Evolutionary conservation across 2,113 vertebrate genomes (phyloP).

Genomic region (Canis aureus): DNA sequence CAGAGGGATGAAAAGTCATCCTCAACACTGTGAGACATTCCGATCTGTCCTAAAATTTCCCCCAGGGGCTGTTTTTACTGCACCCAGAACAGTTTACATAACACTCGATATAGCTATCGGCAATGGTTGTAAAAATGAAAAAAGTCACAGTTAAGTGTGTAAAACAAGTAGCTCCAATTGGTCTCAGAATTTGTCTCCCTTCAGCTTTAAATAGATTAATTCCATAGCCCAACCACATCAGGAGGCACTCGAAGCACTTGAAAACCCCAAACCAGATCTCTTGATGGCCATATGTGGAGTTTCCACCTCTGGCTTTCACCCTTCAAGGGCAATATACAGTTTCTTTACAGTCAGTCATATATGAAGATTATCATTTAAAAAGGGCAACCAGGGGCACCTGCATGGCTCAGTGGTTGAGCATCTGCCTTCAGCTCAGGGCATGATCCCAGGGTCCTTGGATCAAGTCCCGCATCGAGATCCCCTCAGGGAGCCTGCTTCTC

Average conservation of each 20-base stretch:
- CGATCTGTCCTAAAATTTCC: background rate
- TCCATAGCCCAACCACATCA: slow-evolving; percentile 35
- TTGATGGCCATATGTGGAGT: slow-evolving; percentile 66
- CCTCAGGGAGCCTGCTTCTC: no score
- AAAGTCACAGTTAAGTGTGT: slow-evolving; percentile 23
- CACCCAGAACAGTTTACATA: background rate
- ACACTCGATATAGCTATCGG: slow-evolving; percentile 23
- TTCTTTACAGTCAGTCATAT: slow-evolving; percentile 71
- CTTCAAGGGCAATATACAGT: slow-evolving; percentile 66
- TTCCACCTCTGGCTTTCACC: slow-evolving; percentile 52
- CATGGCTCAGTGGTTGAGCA: no score
- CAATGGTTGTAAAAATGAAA: slow-evolving; percentile 58
- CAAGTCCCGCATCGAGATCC: no score
- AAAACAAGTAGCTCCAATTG: slow-evolving; percentile 60
- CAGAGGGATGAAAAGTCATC: background rate
- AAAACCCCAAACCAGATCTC: slow-evolving; percentile 26
- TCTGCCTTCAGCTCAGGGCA: no score
- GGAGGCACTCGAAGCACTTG: slow-evolving; percentile 44
- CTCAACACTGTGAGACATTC: background rate
- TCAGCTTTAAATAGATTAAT: slow-evolving; percentile 46
- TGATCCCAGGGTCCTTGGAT: no score
- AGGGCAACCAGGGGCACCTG: slow-evolving; percentile 32
- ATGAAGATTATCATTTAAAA: slow-evolving; percentile 79
- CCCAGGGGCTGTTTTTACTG: background rate
- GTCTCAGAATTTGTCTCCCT: slow-evolving; percentile 40